Conservation (phyloP, 1,140 invertebrate species). For the Zophobas morio region DNA sequence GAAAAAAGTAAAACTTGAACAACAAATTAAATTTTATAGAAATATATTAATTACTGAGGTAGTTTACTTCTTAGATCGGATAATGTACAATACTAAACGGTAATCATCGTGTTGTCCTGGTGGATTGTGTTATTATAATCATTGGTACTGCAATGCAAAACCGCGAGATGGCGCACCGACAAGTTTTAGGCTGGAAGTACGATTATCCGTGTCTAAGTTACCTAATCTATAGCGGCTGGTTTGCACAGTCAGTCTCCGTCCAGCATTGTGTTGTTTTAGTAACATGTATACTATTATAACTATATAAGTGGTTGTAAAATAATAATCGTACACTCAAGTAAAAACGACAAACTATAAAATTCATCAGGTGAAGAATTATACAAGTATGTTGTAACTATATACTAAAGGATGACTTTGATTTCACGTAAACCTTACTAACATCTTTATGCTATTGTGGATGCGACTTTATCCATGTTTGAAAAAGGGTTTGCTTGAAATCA, state of each 20-base stretch:
- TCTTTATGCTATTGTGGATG: constrained; percentile 53
- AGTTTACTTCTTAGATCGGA: constrained; percentile 68
- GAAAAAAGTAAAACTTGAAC: constrained; percentile 66
- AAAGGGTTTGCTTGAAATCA: constrained; percentile 58
- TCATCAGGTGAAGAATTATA: constrained; percentile 58
- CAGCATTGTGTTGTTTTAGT: constrained; percentile 59
- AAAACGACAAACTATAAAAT: constrained; percentile 60
- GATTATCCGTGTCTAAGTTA: constrained; percentile 64
- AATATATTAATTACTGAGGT: constrained; percentile 69
- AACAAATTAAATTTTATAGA: constrained; percentile 67
- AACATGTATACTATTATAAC: constrained; percentile 64
- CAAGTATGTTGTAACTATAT: constrained; percentile 56
- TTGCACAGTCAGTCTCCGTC: constrained; percentile 66
- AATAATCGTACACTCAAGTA: constrained; percentile 57
- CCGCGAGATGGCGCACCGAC: not conserved
- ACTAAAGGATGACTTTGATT: constrained; percentile 60
- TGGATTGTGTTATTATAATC: not conserved
- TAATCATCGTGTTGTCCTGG: not conserved
- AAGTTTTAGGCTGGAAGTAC: constrained; percentile 30
- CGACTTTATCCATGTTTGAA: constrained; percentile 41
- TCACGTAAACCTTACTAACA: constrained; percentile 59
- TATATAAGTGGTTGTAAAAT: constrained; percentile 58
- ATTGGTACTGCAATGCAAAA: constrained; percentile 32
- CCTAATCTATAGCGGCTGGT: constrained; percentile 65
- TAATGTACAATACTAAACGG: constrained; percentile 58